Conservation (phyloP, 2,113 vertebrate species). For the Puffinus mauretanicus region DNA sequence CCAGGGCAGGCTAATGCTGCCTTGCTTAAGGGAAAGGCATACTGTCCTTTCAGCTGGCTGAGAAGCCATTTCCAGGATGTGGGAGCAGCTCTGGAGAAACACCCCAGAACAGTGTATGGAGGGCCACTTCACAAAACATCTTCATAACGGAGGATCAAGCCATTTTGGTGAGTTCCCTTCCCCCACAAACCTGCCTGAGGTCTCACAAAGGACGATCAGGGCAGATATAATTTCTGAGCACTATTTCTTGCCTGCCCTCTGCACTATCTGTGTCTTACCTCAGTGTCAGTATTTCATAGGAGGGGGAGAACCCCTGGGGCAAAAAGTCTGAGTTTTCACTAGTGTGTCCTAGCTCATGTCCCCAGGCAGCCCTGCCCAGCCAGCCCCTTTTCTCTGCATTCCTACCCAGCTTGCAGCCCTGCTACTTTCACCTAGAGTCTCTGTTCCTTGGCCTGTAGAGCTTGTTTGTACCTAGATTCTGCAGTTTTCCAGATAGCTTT, state of each 20-base stretch:
- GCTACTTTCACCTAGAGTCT: not conserved
- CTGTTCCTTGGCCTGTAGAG: no score
- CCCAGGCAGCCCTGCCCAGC: not conserved
- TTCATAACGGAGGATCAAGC: accelerated
- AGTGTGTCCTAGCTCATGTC: not conserved
- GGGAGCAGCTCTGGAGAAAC: not conserved
- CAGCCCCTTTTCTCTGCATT: not conserved
- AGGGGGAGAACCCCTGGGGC: not conserved
- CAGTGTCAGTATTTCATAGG: not conserved
- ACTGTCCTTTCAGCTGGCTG: not conserved
- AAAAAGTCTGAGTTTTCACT: not conserved
- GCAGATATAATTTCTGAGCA: not conserved
- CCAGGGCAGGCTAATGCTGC: not conserved
- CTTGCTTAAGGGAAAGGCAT: not conserved
- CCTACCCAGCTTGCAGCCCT: not conserved
- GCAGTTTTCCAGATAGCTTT: not conserved
- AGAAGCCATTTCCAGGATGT: accelerated
- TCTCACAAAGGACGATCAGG: not conserved
- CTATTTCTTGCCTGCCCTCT: not conserved
- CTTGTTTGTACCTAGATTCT: not conserved
- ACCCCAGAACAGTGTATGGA: not conserved
- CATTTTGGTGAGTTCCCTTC: not conserved
- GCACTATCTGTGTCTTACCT: not conserved
- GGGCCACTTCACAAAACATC: not conserved
- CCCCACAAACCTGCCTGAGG: not conserved